Base-by-base conservation (phyloP, 37 sponge, comb jelly and placozoan genomes). In the Axinella damicornis region DNA sequence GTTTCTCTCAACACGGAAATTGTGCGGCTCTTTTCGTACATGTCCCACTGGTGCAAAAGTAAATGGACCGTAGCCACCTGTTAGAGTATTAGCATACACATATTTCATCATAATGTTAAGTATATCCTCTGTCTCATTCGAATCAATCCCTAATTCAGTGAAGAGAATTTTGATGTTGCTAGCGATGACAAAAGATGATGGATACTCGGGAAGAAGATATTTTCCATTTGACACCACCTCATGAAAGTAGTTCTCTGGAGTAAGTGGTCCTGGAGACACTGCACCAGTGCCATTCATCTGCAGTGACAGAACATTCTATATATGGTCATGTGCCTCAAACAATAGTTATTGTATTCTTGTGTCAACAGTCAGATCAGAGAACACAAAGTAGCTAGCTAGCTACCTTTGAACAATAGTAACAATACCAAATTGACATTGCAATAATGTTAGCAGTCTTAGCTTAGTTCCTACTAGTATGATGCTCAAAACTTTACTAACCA, bases 201-300 rank as follows among this genome's bases (percentile, higher is more conserved):
- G 40, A 69, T 54, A 79, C 1, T 68, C 69, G 28, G 80, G 69
- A 56, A 79, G 18, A 19, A 68, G 69, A 31, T 79, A 79, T 19
- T 66, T 27, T 17, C 80, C 80, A 46, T n/a, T 65, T n/a, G n/a
- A 5, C 9, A 52, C 22, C 31, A 79, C 67, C 39, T 65, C 36
- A 28, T 53, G 34, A 31, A 53, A 79, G 57, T 79, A 67, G 33
- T 25, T 28, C 21, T 16, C 11, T 66, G 80, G 80, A 0, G 53
- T 54, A 15, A 79, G 20, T 31, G 67, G 69, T 31, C 80, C 80
- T 30, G 80, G 80, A 30, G 80, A 79, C 2, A 79, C 80, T 19
- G 66, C 33, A 28, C 67, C 80, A 28, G 57, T 53, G 0, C 56
- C 56, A 54, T 52, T 53, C 53, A 41, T 53, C 80, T 79, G 55